These are phyloP conservation scores for Diplosoma virens DNA, from an alignment of 23 tunicate genomes.

Conservation along the genomic window DNA sequence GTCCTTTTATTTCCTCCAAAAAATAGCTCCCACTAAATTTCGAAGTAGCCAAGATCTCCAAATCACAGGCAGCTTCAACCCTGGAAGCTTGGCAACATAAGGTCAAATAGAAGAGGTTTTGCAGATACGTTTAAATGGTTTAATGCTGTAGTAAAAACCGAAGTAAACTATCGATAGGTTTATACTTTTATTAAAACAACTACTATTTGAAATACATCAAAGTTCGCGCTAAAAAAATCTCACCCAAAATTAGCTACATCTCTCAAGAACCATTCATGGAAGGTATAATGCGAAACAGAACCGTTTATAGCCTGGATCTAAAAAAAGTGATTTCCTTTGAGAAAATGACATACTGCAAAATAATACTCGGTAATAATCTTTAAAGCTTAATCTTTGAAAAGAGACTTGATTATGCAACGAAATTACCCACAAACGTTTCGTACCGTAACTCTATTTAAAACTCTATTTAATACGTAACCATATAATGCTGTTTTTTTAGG, in stretches of 20 bases:
- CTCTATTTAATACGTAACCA: no score
- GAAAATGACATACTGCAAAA: no score
- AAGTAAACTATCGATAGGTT: no score
- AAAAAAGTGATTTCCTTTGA: not conserved
- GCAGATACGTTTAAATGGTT: not conserved
- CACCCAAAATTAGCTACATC: constrained; percentile 87
- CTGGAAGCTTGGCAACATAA: no score
- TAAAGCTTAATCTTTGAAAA: not conserved
- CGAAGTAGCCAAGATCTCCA: constrained; percentile 66
- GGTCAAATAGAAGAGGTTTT: not conserved
- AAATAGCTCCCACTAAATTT: constrained; percentile 79
- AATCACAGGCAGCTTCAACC: constrained; percentile 70
- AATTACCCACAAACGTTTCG: no score
- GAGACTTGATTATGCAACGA: no score
- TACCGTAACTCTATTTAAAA: no score
- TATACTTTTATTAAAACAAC: no score
- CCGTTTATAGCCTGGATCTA: constrained; percentile 86
- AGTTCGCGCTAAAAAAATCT: not conserved
- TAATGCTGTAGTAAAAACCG: not conserved
- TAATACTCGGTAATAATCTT: no score
- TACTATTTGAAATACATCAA: no score
- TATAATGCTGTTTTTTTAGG: no score
- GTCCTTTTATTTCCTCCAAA: constrained; percentile 79
- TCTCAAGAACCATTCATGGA: constrained; percentile 77
- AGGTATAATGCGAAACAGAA: constrained; percentile 25